Conservation (phyloP, 2,888 invertebrate genomes). For the Drepana falcataria region DNA sequence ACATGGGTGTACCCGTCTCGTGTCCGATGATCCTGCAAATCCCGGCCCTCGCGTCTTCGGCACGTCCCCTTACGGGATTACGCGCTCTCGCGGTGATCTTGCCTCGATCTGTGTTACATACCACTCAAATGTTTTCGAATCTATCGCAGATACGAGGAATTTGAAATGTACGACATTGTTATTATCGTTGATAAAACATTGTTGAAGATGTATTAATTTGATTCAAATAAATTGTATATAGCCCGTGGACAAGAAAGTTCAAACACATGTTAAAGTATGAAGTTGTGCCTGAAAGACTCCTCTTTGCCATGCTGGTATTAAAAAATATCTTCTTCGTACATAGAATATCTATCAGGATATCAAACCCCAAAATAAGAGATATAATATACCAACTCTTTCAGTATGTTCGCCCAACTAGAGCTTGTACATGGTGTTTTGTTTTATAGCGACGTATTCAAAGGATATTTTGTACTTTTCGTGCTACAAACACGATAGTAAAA, state of each 20-base stretch:
- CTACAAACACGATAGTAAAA: conserved; percentile 45
- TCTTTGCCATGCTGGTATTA: too few relatives aligned
- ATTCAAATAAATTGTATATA: too few relatives aligned
- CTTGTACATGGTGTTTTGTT: neutral
- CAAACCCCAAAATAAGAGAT: too few relatives aligned
- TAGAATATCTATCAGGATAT: too few relatives aligned
- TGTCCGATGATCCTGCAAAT: conserved; percentile 65
- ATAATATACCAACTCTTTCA: too few relatives aligned
- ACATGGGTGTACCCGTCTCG: conserved; percentile 44
- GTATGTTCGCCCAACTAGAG: too few relatives aligned
- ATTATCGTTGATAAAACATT: too few relatives aligned
- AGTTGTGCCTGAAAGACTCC: too few relatives aligned
- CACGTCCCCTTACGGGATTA: conserved; percentile 61
- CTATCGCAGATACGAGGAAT: neutral
- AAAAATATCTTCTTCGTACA: too few relatives aligned
- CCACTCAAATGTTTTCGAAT: neutral
- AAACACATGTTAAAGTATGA: too few relatives aligned
- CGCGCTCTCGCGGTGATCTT: conserved; percentile 45
- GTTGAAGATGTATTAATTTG: too few relatives aligned
- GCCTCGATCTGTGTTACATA: conserved; percentile 26
- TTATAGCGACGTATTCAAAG: conserved; percentile 19
- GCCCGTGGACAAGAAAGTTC: too few relatives aligned
- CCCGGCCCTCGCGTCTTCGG: conserved; percentile 45
- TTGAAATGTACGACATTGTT: neutral
- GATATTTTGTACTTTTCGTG: conserved; percentile 38